Base-by-base conservation (phyloP, 2,797 vertebrate species). In the Myotis findleyi region DNA sequence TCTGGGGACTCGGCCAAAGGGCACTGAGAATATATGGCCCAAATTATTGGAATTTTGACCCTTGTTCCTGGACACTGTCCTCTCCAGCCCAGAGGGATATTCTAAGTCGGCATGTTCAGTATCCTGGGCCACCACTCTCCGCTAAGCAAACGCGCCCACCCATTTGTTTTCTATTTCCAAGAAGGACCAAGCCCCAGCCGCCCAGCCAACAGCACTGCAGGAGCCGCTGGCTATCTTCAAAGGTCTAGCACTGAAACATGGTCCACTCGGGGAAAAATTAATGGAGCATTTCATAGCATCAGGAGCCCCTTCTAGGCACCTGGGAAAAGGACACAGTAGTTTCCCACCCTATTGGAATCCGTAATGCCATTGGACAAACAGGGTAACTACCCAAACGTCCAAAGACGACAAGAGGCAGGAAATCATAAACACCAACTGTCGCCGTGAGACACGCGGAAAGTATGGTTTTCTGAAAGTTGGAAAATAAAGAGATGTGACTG, bases 401-500 rank as follows among this genome's bases (percentile, higher is more conserved):
- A 1, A 55, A 80, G 80, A 82, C 16, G 33, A 12, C 3, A 64
- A 59, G 79, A 81, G 44, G 51, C 20, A 66, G 80, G 66, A 86
- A 66, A 86, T 83, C 18, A 44, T 62, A 82, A 53, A 47, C 44
- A 38, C 38, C 84, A 55, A 12, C 6, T 2, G 20, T 81, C 23
- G 18, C 44, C 3, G 5, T 62, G 72, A 44, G 36, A 76, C 38
- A 17, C 8, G 6, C 4, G 9, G 21, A 20, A 44, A 62, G 11
- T 20, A 9, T 36, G 76, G 21, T 80, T 92, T 88, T 73, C 66
- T 3, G 1, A 13, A 75, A 80, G 7, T 51, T 53, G 17, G 71
- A 21, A 73, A 76, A 53, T 80, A 30, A 82, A 75, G 69, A 69
- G 36, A 18, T 49, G 6, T 72, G 77, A 66, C 62, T 95, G 33